phyloP scores from a whole-genome alignment of 2,113 vertebrate species.

The Cygnus buccinator region DNA sequence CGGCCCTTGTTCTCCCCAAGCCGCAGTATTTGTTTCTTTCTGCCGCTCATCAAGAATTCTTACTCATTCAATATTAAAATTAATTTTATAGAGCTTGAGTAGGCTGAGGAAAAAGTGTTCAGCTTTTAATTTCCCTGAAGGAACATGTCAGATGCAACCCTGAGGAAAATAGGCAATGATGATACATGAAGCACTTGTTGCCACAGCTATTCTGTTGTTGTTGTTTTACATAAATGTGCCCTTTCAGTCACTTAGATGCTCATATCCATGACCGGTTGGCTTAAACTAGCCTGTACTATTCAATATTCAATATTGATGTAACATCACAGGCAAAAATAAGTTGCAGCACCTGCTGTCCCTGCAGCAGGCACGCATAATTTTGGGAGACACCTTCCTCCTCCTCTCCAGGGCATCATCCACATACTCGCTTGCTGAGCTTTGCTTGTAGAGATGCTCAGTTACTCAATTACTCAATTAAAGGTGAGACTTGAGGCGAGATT shows the following conservation, averaged over 20 bases:
- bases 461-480: no score
- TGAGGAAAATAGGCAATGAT: neutral
- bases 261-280: neutral
- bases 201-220: neutral
- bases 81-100: neutral
- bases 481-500: neutral
- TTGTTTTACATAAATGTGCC: neutral
- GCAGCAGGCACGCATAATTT: fast-evolving
- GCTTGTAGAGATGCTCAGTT: no score
- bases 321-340: neutral
- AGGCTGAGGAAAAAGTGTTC: neutral
- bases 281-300: neutral
- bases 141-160: neutral
- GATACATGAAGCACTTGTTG: neutral
- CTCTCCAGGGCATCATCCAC: no score
- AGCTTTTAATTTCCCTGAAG: neutral
- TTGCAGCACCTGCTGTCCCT: neutral
- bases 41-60: neutral
- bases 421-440: no score
- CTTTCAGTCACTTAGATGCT: neutral
- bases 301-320: neutral
- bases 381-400: no score
- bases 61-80: no score
- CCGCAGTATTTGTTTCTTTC: no score
- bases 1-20: neutral